Evolutionary conservation across 1,140 invertebrate genomes (phyloP).

Genomic region (Mizuhopecten yessoensis): DNA sequence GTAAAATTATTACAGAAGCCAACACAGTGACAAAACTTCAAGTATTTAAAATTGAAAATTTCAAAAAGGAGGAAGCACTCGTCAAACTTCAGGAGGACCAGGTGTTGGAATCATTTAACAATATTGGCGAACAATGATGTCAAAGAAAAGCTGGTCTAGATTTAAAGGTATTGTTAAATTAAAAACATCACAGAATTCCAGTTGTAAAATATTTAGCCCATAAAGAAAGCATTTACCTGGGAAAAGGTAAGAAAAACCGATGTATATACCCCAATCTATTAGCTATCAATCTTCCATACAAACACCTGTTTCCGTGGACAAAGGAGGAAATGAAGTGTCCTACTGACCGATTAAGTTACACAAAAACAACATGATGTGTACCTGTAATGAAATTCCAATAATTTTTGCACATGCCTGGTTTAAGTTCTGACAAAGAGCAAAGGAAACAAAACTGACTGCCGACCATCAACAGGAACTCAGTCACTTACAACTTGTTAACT

Average conservation of each 20-base stretch:
- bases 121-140: slow-evolving; percentile 2
- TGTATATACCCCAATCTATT: background rate
- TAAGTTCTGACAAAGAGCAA: background rate
- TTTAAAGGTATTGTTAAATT: background rate
- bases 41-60: background rate
- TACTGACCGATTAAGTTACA: slow-evolving; percentile 20
- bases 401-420: background rate
- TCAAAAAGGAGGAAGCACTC: background rate
- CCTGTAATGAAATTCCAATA: slow-evolving; percentile 39
- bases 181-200: background rate
- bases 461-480: background rate
- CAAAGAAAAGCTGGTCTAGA: background rate
- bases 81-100: background rate
- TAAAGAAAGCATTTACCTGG: background rate
- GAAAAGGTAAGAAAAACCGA: background rate
- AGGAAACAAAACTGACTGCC: background rate
- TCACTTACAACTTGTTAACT: background rate
- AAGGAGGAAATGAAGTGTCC: background rate
- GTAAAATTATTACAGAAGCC: too few relatives aligned
- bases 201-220: background rate
- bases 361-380: slow-evolving; percentile 34
- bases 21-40: too few relatives aligned
- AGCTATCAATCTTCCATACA: background rate
- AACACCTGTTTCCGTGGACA: background rate
- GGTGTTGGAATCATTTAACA: background rate